phyloP scores from a whole-genome alignment of 2,113 vertebrate genomes.

The Macquaria australasica region DNA sequence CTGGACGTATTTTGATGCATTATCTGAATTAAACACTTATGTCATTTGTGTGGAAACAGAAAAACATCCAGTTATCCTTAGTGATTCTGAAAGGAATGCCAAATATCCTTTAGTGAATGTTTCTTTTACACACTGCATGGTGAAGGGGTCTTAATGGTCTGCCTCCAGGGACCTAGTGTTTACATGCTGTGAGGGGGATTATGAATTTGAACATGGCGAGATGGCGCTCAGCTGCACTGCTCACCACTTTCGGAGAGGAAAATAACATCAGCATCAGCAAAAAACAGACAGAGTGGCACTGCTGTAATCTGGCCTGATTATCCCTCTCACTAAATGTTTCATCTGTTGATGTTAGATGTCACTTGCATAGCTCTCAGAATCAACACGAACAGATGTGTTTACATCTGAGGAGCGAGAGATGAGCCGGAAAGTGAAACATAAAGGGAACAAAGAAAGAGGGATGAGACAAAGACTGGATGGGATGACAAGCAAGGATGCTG shows the following conservation, averaged over 20 bases:
- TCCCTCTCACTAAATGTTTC: conserved; percentile 48
- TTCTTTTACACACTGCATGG: not conserved
- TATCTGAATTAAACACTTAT: conserved; percentile 8
- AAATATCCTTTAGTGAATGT: conserved; percentile 14
- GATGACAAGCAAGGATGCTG: not conserved
- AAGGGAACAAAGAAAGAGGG: not conserved
- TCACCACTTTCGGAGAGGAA: not conserved
- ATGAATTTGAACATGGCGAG: conserved; percentile 24
- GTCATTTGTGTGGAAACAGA: not conserved
- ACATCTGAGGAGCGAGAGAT: not conserved
- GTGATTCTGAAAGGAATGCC: not conserved
- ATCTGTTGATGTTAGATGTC: conserved; percentile 50
- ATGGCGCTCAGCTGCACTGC: conserved; percentile 13
- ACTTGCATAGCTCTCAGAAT: conserved; percentile 3
- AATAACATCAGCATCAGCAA: conserved; percentile 31
- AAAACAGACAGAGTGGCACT: conserved; percentile 15
- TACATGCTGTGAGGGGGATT: conserved; percentile 17
- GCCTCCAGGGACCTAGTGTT: not conserved
- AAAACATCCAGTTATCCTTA: not conserved
- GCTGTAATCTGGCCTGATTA: conserved; percentile 34
- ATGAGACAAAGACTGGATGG: not conserved
- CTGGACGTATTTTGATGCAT: not conserved
- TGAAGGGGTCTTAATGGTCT: not conserved
- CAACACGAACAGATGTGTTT: conserved; percentile 41
- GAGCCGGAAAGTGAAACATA: not conserved